These are phyloP conservation scores for Tympanoctomys barrerae DNA, from an alignment of 2,797 vertebrate species.

Conservation along the genomic window DNA sequence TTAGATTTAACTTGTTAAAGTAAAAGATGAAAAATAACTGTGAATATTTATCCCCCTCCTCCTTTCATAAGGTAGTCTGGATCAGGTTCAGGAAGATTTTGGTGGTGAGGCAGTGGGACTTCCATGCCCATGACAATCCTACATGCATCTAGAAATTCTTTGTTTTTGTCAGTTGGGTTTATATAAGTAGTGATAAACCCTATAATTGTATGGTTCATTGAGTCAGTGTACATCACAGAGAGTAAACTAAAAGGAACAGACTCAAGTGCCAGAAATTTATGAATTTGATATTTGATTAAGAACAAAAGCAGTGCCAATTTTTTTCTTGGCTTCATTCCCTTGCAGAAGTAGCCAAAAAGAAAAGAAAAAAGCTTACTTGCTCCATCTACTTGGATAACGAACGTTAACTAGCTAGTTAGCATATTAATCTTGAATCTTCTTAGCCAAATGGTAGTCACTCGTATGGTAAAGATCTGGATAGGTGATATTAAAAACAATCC, in stretches of 20 bases:
- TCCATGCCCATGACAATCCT: neutral
- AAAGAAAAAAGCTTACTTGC: neutral
- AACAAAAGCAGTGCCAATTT: conserved; percentile 24
- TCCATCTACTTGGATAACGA: neutral
- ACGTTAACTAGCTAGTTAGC: neutral
- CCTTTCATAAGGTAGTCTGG: neutral
- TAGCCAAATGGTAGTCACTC: neutral
- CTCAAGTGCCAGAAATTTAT: conserved; percentile 44
- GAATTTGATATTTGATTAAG: conserved; percentile 59
- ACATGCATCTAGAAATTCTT: neutral
- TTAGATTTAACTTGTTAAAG: neutral
- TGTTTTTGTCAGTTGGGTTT: neutral
- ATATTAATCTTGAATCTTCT: conserved; percentile 7
- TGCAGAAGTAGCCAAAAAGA: conserved; percentile 18
- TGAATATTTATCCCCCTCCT: neutral
- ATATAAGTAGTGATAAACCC: neutral
- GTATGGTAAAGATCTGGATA: neutral
- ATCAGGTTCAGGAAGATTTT: neutral
- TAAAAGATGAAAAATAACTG: conserved; percentile 5
- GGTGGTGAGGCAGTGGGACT: too few species aligned
- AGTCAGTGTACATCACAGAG: neutral
- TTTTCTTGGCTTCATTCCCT: conserved; percentile 33
- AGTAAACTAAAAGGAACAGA: conserved; percentile 20
- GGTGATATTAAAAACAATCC: neutral
- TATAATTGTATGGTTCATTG: neutral